Base-by-base conservation (phyloP, 2,797 vertebrate species). In the Clarias laeviceps region DNA sequence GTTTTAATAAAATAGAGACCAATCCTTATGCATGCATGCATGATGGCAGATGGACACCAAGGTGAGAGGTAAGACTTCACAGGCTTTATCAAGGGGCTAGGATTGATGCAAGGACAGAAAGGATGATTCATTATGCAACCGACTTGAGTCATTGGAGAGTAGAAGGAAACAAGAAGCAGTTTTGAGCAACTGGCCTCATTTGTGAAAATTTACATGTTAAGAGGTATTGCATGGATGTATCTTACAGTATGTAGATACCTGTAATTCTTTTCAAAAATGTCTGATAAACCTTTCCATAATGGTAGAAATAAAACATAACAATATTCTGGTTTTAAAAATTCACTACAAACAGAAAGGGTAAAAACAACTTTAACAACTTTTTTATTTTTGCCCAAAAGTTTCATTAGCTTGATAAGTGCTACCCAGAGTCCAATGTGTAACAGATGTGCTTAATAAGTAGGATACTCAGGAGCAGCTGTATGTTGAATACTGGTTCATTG, bases 371-470 rank as follows among this genome's bases (percentile, higher is more conserved):
- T 17, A 73, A 27, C 72, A 74, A 74, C 45, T 54, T 76, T 50
- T 29, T 37, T 66, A 24, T 87, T 73, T 89, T 80, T 82, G 54
- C 40, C 50, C 82, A 80, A 77, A 89, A 90, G 64, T 83, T 70
- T 0, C 24, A 37, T 73, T 82, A 86, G 81, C 80, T 88, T 76
- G 66, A 85, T 84, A 80, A 88, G 85, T 88, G 81, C 73, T 65
- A 81, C 57, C 88, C 70, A 85, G 82, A 76, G 82, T 85, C 83
- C 87, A 88, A 82, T 82, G 86, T 80, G 82, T 91, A 93, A 88
- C 95, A 96, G 94, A 94, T 95, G 94, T 92, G 90, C 89, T 90
- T 92, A 93, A 93, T 95, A 94, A 94, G 92, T 90, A 93, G 89
- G 89, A 93, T 91, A 89, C 85, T 88, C 92, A 85, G 65, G 70